Evolutionary conservation across 2,797 vertebrate genomes (phyloP), one percentile per base, ranked within the genome.

Genomic region (Synanceia verrucosa): DNA sequence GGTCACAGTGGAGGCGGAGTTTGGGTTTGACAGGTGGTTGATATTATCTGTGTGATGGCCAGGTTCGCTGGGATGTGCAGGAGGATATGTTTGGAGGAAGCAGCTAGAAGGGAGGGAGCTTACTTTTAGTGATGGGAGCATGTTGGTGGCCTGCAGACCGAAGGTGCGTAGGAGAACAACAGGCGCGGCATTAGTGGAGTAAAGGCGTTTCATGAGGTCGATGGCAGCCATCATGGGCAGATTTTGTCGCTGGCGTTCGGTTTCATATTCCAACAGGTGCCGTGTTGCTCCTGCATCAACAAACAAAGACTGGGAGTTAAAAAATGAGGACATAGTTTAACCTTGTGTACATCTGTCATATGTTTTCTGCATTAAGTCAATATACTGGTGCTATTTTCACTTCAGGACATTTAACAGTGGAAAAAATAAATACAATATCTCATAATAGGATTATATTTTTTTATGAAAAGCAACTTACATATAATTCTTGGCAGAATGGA

Each of bases 141-240:
- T 96, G 62, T 98, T 97, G 62, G 97, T 97, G 81, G 96, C 95
- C 93, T 99, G 98, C 50, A 99, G 85, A 70, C 97, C 98, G 65
- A 98, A 96, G 0, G 95, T 97, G 81, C 97, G 95, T 68, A 99
- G 92, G 82, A 99, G 89, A 50, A 99, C 97, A 26, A 95, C 68
- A 0, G 96, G 96, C 11, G 93, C 59, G 0, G 91, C 82, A 1
- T 92, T 95, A 1, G 96, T 97, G 65, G 97, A 99, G 48, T 99
- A 99, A 1, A 99, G 95, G 43, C 95, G 95, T 80, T 99, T 98
- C 53, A 99, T 92, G 43, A 97, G 70, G 89, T 99, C 97, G 14
- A 92, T 95, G 70, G 95, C 95, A 43, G 94, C 94, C 93, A 99
- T 95, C 90, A 99, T 94, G 70, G 96, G 96, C 23, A 98, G 92